phyloP scores from a whole-genome alignment of 2,113 vertebrate genomes.

The Tetraodon nigroviridis region DNA sequence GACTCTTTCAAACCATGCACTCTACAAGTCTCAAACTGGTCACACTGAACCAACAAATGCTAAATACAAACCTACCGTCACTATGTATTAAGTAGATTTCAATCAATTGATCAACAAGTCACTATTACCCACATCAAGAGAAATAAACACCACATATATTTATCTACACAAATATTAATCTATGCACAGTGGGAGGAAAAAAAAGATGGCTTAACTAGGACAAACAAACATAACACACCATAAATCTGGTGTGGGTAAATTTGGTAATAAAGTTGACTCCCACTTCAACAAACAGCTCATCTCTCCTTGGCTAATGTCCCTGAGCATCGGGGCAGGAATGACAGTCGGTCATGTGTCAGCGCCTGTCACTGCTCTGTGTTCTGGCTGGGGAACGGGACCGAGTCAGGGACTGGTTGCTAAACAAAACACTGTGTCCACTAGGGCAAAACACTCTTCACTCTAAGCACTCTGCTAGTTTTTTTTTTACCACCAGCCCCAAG shows the following conservation, averaged over 20 bases:
- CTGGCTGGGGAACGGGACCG: background rate
- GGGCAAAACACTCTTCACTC: constrained; percentile 11
- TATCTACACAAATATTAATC: no score
- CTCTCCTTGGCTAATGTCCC: background rate
- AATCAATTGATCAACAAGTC: no score
- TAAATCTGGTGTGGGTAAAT: background rate
- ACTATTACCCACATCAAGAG: no score
- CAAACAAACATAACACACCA: no score
- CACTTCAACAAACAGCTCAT: background rate
- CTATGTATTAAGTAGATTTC: background rate
- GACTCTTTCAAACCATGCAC: constrained; percentile 7
- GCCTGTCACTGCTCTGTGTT: constrained; percentile 3
- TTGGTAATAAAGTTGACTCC: background rate
- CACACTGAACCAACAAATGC: constrained; percentile 13
- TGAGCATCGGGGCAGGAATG: constrained; percentile 22
- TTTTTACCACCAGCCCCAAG: background rate
- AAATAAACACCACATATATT: no score
- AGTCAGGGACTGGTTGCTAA: background rate
- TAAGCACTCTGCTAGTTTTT: background rate
- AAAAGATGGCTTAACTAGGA: no score
- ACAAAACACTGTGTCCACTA: constrained; percentile 2
- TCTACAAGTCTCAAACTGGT: background rate
- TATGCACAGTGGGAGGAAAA: no score
- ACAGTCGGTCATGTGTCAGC: constrained; percentile 8
- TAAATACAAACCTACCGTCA: background rate